Base-by-base conservation (phyloP, 2,113 vertebrate species). In the Esox niger region DNA sequence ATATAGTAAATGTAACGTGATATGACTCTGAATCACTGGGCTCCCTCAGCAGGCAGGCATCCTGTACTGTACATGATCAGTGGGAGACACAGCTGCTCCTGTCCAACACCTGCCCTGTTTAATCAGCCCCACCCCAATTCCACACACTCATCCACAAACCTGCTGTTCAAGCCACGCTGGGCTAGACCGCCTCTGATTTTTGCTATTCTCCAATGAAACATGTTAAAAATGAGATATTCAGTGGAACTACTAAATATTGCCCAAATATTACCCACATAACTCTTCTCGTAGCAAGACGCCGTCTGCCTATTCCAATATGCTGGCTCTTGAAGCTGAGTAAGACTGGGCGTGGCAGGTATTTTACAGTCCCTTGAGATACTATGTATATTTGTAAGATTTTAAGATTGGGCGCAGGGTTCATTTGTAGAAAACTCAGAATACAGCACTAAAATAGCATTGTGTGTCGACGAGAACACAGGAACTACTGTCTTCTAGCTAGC, bases 31-130 rank as follows among this genome's bases (percentile, higher is more conserved):
- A 83, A 78, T 86, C 79, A 79, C 71, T 69, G 70, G 35, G 71
- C 75, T 79, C 65, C 32, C 72, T 77, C 57, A 20, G 57, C 4
- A 43, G 33, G 70, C 81, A 77, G 72, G 55, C 77, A 74, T 68
- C 75, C 69, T 74, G 77, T 73, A 73, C 67, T 73, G 63, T 57
- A 76, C 30, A 61, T 46, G 63, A 64, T 63, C 30, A 17, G 43
- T 29, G 55, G 26, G n/a, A 65, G 66, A 71, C 29, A 30, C 86
- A 88, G 85, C 85, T 89, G 87, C 71, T 87, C 71, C 56, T 43
- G 47, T 66, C 73, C 38, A 49, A 73, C 77, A 85, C 64, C 74
- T 77, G 71, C 76, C 71, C 25, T 13, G 20, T 7, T 27, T 58
- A 17, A n/a, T 26, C 29, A 8, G 13, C 35, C n/a, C 55, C 47